Evolutionary conservation across 2,888 invertebrate species (phyloP).

Genomic region (Troides helena): DNA sequence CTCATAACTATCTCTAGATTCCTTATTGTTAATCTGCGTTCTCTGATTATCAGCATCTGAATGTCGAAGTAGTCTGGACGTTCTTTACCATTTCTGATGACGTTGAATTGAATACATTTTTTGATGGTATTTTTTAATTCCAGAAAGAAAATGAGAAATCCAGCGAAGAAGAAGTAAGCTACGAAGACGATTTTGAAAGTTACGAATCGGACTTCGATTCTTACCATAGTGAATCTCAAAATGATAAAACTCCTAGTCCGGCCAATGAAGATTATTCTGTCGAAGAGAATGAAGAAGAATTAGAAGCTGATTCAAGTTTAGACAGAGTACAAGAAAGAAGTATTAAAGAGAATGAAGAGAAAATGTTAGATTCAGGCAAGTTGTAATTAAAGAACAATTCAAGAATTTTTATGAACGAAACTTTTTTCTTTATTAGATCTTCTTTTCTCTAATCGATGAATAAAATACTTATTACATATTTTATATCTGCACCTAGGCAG

Average conservation of each 20-base stretch:
- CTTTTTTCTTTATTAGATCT: neutral
- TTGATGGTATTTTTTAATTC: slow-evolving; percentile 1
- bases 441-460: neutral
- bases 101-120: too few relatives aligned
- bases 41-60: too few relatives aligned
- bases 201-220: slow-evolving; percentile 77
- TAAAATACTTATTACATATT: neutral
- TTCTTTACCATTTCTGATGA: too few relatives aligned
- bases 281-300: slow-evolving; percentile 31
- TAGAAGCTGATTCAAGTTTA: slow-evolving; percentile 27
- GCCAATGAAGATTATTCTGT: slow-evolving; percentile 1
- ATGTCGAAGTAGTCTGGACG: too few relatives aligned
- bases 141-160: slow-evolving; percentile 42
- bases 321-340: slow-evolving; percentile 29
- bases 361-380: slow-evolving; percentile 69
- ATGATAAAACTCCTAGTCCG: slow-evolving; percentile 25
- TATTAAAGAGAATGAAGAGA: slow-evolving; percentile 60
- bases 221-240: slow-evolving; percentile 51
- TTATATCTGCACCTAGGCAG: slow-evolving; percentile 46
- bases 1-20: neutral
- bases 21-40: too few relatives aligned
- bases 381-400: too few relatives aligned
- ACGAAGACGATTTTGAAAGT: slow-evolving; percentile 77
- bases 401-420: too few relatives aligned
- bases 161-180: slow-evolving; percentile 59